Conservation (phyloP, 2,113 vertebrate genomes). For the Onychostoma macrolepis region DNA sequence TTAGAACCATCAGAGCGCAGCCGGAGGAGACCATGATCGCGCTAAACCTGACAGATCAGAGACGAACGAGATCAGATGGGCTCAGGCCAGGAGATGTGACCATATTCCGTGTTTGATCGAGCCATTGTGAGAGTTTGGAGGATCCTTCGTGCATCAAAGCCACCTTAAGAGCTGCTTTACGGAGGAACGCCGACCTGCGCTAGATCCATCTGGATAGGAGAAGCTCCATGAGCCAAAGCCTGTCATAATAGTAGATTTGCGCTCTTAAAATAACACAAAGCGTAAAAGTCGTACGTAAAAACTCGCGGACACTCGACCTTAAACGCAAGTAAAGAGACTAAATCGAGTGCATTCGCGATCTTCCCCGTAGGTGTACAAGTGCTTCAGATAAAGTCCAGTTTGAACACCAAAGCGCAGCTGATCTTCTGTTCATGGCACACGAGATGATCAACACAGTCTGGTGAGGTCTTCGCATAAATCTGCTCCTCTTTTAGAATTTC, state of each 20-base stretch:
- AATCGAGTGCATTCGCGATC: background rate
- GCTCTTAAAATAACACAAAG: constrained; percentile 6
- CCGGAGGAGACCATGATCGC: constrained; percentile 83
- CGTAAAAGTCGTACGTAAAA: background rate
- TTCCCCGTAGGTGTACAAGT: constrained; percentile 44
- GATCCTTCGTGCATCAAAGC: constrained; percentile 19
- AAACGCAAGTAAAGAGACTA: background rate
- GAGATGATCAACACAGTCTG: background rate
- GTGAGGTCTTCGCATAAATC: background rate
- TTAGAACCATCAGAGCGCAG: constrained; percentile 83
- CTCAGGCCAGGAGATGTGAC: constrained; percentile 31
- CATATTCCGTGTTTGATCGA: constrained; percentile 27
- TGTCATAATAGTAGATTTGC: constrained; percentile 22
- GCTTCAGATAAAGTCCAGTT: constrained; percentile 55
- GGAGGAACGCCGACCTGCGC: constrained; percentile 3
- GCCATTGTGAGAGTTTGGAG: constrained; percentile 19
- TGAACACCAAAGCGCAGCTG: constrained; percentile 33
- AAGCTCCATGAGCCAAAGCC: background rate
- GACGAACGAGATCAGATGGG: constrained; percentile 48
- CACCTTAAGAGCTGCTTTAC: background rate
- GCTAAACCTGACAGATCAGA: constrained; percentile 71
- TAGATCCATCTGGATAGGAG: constrained; percentile 19
- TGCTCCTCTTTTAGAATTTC: constrained; percentile 34
- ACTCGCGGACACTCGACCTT: background rate
- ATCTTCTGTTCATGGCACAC: constrained; percentile 45